Conservation (phyloP, 2,888 invertebrate genomes). For the Neocrepidodera transversa region DNA sequence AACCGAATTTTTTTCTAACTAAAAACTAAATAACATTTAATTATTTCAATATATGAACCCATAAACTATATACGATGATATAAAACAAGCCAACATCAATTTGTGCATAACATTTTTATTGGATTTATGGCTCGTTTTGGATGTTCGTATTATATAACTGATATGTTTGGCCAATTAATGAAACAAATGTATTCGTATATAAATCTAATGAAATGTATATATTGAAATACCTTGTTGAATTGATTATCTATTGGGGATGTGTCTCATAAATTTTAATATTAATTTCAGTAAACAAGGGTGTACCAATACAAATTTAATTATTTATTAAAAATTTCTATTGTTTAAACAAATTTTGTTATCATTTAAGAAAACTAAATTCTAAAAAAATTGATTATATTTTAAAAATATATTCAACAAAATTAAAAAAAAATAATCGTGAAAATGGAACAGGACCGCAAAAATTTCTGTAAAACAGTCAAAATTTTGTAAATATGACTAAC, state of each 20-base stretch:
- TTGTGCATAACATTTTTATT: constrained; percentile 20
- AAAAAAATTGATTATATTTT: too few relatives aligned
- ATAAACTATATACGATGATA: constrained; percentile 4
- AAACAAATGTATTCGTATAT: constrained; percentile 2
- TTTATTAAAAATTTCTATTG: too few relatives aligned
- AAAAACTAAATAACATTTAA: too few relatives aligned
- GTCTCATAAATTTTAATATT: neutral
- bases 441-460: too few relatives aligned
- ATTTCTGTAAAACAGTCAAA: too few relatives aligned
- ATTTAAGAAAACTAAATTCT: too few relatives aligned
- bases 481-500: too few relatives aligned
- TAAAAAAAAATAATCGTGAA: too few relatives aligned
- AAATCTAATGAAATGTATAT: constrained; percentile 10
- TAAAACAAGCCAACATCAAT: constrained; percentile 14
- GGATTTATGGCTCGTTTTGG: constrained; percentile 15
- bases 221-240: constrained; percentile 10
- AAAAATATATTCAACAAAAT: too few relatives aligned
- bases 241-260: constrained; percentile 4
- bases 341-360: too few relatives aligned
- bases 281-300: neutral
- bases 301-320: neutral
- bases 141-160: constrained; percentile 21
- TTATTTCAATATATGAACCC: neutral
- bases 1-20: too few relatives aligned
- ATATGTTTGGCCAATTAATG: constrained; percentile 17